Evolutionary conservation across 2,888 invertebrate species (phyloP).

Genomic region (Norana najaformis): DNA sequence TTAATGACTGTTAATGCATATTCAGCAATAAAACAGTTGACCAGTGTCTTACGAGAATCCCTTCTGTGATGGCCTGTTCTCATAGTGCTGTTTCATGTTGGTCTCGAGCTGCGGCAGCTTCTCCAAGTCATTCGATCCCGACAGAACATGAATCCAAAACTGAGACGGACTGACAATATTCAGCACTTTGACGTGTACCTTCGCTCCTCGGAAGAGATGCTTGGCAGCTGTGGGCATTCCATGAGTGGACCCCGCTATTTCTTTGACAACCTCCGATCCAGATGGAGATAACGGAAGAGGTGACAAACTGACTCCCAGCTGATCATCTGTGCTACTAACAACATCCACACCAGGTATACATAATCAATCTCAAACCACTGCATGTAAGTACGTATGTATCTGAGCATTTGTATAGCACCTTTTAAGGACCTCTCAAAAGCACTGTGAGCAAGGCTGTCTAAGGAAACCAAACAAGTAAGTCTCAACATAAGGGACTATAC

Average conservation of each 20-base stretch:
- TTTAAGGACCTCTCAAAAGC: no score
- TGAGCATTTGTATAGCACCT: no score
- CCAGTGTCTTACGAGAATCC: constrained; percentile 26
- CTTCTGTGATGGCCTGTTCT: not conserved
- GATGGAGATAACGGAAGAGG: not conserved
- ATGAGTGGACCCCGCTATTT: not conserved
- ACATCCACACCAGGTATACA: not conserved
- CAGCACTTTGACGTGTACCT: constrained; percentile 25
- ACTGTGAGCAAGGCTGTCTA: no score
- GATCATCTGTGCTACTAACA: not conserved
- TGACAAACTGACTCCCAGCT: not conserved
- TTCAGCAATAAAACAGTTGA: no score
- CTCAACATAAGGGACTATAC: no score
- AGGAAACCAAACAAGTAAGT: no score
- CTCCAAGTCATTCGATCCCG: constrained; percentile 21
- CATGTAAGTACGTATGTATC: not conserved
- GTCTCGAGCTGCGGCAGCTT: constrained; percentile 10
- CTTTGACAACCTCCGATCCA: not conserved
- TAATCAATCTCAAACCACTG: not conserved
- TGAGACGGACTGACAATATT: constrained; percentile 19
- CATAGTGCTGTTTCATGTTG: constrained; percentile 27
- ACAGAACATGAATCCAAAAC: constrained; percentile 23
- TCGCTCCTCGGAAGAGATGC: not conserved
- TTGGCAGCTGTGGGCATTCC: not conserved
- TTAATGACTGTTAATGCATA: no score